A percentile compares a stretch with the other conserved stretches of the same genome.
phyloP scores from a whole-genome alignment of 2,888 invertebrate species.

The Aspidiotus rigidus region DNA sequence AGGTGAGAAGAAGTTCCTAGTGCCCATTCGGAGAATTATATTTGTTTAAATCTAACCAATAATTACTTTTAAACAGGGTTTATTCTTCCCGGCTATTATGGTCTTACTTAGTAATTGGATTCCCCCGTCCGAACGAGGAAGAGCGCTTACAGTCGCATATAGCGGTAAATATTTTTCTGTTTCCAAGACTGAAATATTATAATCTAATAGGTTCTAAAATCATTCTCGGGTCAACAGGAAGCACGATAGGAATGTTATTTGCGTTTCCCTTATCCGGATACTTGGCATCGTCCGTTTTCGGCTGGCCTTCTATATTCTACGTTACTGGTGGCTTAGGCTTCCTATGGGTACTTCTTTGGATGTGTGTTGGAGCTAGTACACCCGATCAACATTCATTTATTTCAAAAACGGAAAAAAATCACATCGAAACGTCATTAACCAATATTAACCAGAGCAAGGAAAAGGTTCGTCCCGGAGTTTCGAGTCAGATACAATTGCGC shows the following conservation, averaged over 20 bases:
- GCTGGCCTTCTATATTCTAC: slow-evolving; percentile 73
- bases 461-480: too few species aligned
- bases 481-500: too few species aligned
- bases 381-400: slow-evolving; percentile 55
- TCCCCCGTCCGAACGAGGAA: slow-evolving; percentile 59
- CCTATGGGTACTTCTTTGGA: slow-evolving; percentile 53
- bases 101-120: slow-evolving; percentile 61
- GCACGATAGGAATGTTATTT: slow-evolving; percentile 67
- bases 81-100: slow-evolving; percentile 58
- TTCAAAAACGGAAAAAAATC: slow-evolving; percentile 52
- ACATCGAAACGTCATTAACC: slow-evolving; percentile 46
- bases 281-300: slow-evolving; percentile 55
- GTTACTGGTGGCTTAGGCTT: slow-evolving; percentile 56
- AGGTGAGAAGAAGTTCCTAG: slow-evolving; percentile 35
- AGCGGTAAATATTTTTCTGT: slow-evolving; percentile 36
- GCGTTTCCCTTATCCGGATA: slow-evolving; percentile 64
- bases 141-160: slow-evolving; percentile 44
- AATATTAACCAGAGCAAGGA: too few species aligned
- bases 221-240: slow-evolving; percentile 46
- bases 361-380: slow-evolving; percentile 55
- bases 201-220: not conserved
- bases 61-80: slow-evolving; percentile 47
- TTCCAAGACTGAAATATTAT: not conserved
- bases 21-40: too few species aligned
- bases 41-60: too few species aligned